A percentile compares a stretch with the other conserved stretches of the same genome.
phyloP scores from a whole-genome alignment of 2,797 vertebrate species.

The Peromyscus eremicus region DNA sequence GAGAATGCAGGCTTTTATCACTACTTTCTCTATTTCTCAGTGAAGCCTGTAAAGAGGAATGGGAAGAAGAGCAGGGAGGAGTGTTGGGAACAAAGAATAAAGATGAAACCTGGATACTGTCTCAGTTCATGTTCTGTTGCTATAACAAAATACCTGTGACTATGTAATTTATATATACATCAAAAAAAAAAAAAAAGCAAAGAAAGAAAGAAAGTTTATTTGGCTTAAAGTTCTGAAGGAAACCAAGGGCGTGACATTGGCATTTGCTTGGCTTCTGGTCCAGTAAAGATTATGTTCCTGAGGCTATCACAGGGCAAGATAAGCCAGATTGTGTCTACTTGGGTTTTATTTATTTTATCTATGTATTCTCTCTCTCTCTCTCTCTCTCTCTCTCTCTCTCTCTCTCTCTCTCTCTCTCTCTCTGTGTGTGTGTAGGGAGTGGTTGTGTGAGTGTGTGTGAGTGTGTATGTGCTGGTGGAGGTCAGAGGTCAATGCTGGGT shows the following conservation, averaged over 20 bases:
- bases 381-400: too few species aligned
- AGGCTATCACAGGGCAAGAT: not conserved
- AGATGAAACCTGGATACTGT: too few species aligned
- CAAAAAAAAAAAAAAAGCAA: too few species aligned
- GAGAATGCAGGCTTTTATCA: not conserved
- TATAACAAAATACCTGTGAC: not conserved
- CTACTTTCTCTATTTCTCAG: not conserved
- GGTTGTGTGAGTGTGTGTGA: not conserved
- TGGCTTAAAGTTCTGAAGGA: not conserved
- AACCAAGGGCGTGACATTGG: not conserved
- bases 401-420: too few species aligned
- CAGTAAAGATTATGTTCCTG: not conserved
- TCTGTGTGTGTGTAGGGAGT: not conserved
- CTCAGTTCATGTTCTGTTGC: not conserved
- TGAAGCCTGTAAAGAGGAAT: not conserved
- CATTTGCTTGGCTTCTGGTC: not conserved
- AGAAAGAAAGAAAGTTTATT: not conserved
- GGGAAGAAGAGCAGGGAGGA: not conserved
- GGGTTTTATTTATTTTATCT: not conserved
- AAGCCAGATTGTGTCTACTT: not conserved
- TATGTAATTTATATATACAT: not conserved
- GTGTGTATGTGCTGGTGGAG: not conserved
- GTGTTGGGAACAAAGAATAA: not conserved
- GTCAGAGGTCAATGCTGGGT: not conserved
- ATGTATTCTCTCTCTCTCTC: too few species aligned